Conservation (phyloP, 2,888 invertebrate genomes). For the Aleiodes testaceus region DNA sequence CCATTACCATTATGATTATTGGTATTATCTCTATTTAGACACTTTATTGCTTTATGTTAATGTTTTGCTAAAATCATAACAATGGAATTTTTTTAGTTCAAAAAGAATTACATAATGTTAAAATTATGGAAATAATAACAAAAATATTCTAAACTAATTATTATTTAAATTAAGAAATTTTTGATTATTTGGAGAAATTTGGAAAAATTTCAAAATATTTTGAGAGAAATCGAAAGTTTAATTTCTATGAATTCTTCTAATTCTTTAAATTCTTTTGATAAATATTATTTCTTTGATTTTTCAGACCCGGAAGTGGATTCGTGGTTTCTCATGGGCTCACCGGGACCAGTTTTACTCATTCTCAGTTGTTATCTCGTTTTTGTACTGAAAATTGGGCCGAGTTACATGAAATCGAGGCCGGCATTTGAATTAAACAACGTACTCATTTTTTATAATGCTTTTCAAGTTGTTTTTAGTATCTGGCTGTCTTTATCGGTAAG, state of each 20-base stretch:
- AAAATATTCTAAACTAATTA: too few species aligned
- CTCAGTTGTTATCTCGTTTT: constrained; percentile 81
- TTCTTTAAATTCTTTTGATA: too few species aligned
- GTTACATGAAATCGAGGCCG: constrained; percentile 83
- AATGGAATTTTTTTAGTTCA: too few species aligned
- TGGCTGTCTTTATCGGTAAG: constrained; percentile 79
- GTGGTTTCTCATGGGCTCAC: constrained; percentile 86
- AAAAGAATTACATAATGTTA: too few species aligned
- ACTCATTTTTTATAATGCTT: constrained; percentile 88
- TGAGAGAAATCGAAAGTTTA: not conserved
- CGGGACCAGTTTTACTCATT: constrained; percentile 80
- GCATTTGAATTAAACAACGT: constrained; percentile 83
- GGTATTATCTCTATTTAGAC: too few species aligned
- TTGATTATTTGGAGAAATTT: too few species aligned
- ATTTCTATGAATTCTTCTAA: constrained; percentile 2
- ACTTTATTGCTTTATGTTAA: too few species aligned
- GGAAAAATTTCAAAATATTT: not conserved
- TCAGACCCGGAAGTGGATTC: constrained; percentile 84
- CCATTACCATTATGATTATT: too few species aligned
- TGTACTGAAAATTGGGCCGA: constrained; percentile 84
- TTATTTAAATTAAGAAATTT: constrained; percentile 3
- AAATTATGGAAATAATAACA: too few species aligned
- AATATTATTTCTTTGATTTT: constrained; percentile 55
- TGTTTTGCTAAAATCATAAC: too few species aligned
- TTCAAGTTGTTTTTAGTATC: constrained; percentile 89